Evolutionary conservation across 2,797 vertebrate genomes (phyloP), one percentile per base, ranked within the genome.

Genomic region (Pangasius djambal): DNA sequence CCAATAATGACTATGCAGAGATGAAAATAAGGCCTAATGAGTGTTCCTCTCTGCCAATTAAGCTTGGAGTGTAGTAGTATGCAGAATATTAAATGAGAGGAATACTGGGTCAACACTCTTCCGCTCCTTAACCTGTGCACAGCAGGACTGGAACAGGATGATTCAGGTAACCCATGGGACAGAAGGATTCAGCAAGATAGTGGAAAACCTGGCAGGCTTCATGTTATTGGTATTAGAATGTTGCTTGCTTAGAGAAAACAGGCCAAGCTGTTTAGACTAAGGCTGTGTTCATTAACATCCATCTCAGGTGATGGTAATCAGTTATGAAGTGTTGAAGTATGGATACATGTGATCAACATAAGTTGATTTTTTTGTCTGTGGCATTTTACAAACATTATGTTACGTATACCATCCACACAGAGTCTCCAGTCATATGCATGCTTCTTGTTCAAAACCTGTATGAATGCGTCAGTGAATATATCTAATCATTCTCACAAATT

Each of bases 21-120:
- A 90, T 91, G 83, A 92, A 70, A 93, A 93, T 92, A 81, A 92
- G 86, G 83, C 88, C 83, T 92, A 93, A 93, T 92, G 90, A 93
- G 91, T 37, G 72, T 44, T 91, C 92, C 87, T 89, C 86, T 91
- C 88, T 84, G 88, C 92, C 91, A 93, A 91, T 92, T 92, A 93
- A 59, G 88, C 89, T 31, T 91, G 18, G 74, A 88, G 83, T 91
- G 90, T 86, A 87, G 90, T 48, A 69, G 91, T 88, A 91, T 84
- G 86, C 74, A 90, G 92, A 93, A 93, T 93, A 93, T 90, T 88
- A 91, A 93, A 88, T 86, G 89, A 85, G 86, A 88, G 37, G 78
- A 88, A 92, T 93, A 92, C 88, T 93, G 86, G 93, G 90, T 93
- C 93, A 93, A 91, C 91, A 90, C 85, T 78, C 74, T 82, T 81